phyloP scores from a whole-genome alignment of 2,113 vertebrate species.

The Anser brachyrhynchus region DNA sequence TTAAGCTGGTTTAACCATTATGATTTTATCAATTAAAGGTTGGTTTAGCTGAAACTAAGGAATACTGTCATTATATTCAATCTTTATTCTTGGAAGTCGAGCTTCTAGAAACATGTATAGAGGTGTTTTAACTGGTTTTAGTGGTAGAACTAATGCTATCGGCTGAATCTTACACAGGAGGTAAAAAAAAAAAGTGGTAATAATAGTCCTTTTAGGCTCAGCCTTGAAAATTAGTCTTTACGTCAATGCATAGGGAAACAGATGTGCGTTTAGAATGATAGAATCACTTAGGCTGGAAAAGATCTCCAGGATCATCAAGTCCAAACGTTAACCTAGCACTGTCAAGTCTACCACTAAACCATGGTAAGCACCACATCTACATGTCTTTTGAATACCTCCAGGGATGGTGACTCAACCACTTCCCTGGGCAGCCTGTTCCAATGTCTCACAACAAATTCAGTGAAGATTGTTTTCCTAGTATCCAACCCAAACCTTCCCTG shows the following conservation, averaged over 20 bases:
- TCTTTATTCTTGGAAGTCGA: not conserved
- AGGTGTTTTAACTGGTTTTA: not conserved
- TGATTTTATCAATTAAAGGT: not conserved
- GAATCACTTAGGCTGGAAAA: too few species aligned
- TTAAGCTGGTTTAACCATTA: not conserved
- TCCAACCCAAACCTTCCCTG: too few species aligned
- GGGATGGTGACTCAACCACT: too few species aligned
- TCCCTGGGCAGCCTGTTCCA: too few species aligned
- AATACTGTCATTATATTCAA: not conserved
- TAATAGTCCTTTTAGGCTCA: not conserved
- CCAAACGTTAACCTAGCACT: too few species aligned
- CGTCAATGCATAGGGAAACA: not conserved
- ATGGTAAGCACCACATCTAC: too few species aligned
- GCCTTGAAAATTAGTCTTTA: not conserved
- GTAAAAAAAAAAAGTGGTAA: not conserved
- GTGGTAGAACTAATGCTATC: not conserved
- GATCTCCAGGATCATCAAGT: too few species aligned
- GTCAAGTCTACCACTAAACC: too few species aligned
- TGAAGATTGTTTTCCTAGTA: too few species aligned
- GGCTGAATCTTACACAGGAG: not conserved
- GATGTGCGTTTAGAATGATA: not conserved
- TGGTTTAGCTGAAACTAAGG: not conserved
- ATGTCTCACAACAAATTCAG: too few species aligned
- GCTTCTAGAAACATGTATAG: not conserved
- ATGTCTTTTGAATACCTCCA: too few species aligned